phyloP scores from a whole-genome alignment of 2,113 vertebrate species.

The Nestor notabilis region DNA sequence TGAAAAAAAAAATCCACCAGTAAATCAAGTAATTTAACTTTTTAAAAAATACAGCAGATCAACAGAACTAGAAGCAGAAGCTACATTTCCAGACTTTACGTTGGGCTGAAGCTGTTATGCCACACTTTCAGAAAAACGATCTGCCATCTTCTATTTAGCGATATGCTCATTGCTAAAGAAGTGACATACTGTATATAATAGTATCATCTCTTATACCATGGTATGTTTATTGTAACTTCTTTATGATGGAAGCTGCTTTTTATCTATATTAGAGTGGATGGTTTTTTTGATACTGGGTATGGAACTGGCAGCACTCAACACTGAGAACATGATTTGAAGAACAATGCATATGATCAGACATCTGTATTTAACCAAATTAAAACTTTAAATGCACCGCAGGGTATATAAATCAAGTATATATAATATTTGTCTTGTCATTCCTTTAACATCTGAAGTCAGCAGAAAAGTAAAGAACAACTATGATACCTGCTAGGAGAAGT shows the following conservation, averaged over 20 bases:
- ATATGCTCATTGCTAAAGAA: neutral
- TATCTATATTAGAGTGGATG: neutral
- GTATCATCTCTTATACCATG: neutral
- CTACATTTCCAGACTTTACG: neutral
- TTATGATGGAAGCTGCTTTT: neutral
- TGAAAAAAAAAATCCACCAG: neutral
- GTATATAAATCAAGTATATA: neutral
- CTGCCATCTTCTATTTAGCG: neutral
- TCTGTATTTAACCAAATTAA: neutral
- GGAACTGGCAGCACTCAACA: neutral
- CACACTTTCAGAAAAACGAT: neutral
- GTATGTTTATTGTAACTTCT: neutral
- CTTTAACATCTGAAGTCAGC: neutral
- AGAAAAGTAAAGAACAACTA: neutral
- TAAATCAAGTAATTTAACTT: neutral
- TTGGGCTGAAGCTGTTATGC: neutral
- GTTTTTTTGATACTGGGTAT: neutral
- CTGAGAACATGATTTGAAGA: neutral
- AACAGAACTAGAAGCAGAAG: neutral
- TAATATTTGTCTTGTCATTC: neutral
- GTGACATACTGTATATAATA: neutral
- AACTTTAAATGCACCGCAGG: neutral
- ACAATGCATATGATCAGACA: neutral
- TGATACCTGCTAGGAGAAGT: neutral
- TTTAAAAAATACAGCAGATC: neutral